A percentile compares a stretch with the other conserved stretches of the same genome.
Conservation (phyloP, 2,797 vertebrate genomes). For the Xiphophorus birchmanni region DNA sequence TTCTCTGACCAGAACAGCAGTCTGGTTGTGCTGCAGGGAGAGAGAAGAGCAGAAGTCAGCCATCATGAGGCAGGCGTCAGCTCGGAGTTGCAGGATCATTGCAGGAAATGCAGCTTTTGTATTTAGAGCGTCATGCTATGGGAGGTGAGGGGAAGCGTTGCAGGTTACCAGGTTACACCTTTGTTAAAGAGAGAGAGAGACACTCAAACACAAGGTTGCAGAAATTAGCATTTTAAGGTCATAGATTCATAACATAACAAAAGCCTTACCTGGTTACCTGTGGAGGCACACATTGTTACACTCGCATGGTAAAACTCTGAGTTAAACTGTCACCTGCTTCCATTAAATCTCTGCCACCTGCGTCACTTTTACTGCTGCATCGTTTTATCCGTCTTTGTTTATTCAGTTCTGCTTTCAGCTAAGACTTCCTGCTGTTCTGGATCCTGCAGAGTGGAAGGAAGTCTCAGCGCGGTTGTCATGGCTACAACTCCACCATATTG, state of each 20-base stretch:
- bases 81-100: constrained; percentile 1
- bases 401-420: not conserved
- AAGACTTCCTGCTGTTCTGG: constrained; percentile 39
- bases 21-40: constrained; percentile 87
- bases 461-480: constrained; percentile 45
- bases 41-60: constrained; percentile 73
- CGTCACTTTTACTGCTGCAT: not conserved
- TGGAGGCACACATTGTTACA: not conserved
- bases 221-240: not conserved
- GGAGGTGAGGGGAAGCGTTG: constrained; percentile 45
- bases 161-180: constrained; percentile 78
- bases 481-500: constrained; percentile 37
- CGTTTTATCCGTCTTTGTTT: not conserved
- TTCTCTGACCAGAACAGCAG: constrained; percentile 86
- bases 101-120: constrained; percentile 24
- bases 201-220: constrained; percentile 37
- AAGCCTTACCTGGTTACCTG: not conserved
- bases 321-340: not conserved
- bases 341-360: not conserved
- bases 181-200: constrained; percentile 56
- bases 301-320: not conserved
- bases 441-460: constrained; percentile 7
- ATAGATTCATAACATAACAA: not conserved
- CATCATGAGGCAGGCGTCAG: constrained; percentile 24
- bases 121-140: constrained; percentile 12